Conservation (phyloP, 2,113 vertebrate species). For the Phrynocephalus versicolor region DNA sequence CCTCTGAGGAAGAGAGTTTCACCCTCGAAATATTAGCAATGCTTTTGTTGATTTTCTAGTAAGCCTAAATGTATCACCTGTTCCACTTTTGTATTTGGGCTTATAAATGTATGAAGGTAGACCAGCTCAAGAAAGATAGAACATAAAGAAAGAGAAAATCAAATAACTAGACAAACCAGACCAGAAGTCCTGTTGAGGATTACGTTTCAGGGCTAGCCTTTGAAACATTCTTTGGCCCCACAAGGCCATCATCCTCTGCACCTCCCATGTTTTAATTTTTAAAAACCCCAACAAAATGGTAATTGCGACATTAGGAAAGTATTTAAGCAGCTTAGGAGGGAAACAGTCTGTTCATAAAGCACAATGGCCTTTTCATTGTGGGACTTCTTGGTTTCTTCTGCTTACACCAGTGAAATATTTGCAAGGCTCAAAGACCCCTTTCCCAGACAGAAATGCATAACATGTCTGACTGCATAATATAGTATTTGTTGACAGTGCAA, state of each 20-base stretch:
- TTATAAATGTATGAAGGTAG: constrained; percentile 79
- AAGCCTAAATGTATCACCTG: too few species aligned
- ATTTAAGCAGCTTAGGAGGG: constrained; percentile 53
- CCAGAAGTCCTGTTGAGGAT: constrained; percentile 69
- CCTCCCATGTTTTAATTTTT: constrained; percentile 59
- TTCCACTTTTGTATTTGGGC: too few species aligned
- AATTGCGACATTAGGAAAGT: constrained; percentile 68
- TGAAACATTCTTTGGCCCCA: constrained; percentile 56
- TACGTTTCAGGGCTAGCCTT: constrained; percentile 67
- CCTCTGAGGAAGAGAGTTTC: too few species aligned
- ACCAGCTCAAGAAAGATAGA: constrained; percentile 72
- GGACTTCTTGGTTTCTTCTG: constrained; percentile 21
- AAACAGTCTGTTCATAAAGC: constrained; percentile 56
- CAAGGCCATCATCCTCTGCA: constrained; percentile 59
- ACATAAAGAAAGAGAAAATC: constrained; percentile 75
- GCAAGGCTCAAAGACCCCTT: constrained; percentile 3
- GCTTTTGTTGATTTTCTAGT: too few species aligned
- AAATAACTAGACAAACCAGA: constrained; percentile 73
- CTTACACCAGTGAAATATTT: constrained; percentile 42
- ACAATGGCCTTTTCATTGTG: not conserved
- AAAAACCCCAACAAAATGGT: constrained; percentile 13
- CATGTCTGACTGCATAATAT: not conserved
- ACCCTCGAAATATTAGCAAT: too few species aligned
- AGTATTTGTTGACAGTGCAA: constrained; percentile 26
- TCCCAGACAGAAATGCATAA: constrained; percentile 16